Conservation (phyloP, 2,888 invertebrate genomes). For the Diaphora mendica region DNA sequence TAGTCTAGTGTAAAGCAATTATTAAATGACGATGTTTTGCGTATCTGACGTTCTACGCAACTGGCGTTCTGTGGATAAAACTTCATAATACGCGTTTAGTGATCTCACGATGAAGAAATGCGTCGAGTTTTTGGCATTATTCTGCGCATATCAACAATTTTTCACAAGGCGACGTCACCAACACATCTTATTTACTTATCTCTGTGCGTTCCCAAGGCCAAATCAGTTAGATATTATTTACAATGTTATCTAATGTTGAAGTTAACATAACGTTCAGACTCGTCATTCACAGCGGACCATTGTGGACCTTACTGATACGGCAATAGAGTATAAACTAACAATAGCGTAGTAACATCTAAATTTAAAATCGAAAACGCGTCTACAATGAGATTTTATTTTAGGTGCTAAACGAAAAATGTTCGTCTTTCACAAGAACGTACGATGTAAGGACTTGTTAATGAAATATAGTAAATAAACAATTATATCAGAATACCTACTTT, state of each 20-base stretch:
- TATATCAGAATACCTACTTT: conserved; percentile 12
- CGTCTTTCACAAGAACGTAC: neutral
- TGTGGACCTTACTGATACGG: conserved; percentile 27
- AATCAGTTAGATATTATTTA: conserved; percentile 68
- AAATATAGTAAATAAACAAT: conserved; percentile 18
- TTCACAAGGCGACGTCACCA: conserved; percentile 39
- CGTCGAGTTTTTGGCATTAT: neutral
- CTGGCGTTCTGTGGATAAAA: no score
- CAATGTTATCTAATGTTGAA: conserved; percentile 59
- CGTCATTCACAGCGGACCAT: conserved; percentile 12
- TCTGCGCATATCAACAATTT: conserved; percentile 28
- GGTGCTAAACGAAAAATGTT: conserved; percentile 15
- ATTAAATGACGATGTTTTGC: no score
- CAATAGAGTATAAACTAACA: conserved; percentile 33
- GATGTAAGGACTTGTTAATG: neutral
- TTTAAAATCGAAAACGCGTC: conserved; percentile 37
- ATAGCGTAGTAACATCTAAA: conserved; percentile 36
- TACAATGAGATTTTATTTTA: conserved; percentile 43
- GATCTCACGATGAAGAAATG: no score
- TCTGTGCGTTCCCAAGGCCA: conserved; percentile 61
- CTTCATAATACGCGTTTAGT: no score
- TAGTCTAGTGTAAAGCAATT: no score
- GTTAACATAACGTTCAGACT: conserved; percentile 33
- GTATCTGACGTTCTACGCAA: no score
- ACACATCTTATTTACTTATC: conserved; percentile 63